Evolutionary conservation across 2,113 vertebrate species (phyloP).

Genomic region (Poicephalus meyeri): DNA sequence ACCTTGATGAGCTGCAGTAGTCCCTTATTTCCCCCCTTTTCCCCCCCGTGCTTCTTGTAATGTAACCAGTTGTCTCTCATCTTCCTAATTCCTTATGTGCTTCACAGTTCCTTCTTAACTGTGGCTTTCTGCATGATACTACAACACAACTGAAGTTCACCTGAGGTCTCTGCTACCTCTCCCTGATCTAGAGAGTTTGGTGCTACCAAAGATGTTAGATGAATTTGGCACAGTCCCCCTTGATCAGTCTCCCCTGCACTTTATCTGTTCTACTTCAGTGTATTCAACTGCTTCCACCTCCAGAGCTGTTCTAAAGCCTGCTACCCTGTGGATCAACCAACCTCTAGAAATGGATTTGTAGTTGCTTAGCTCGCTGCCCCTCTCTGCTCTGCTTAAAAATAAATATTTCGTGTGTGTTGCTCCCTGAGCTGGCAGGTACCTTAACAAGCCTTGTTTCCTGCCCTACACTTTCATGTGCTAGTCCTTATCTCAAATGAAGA

Average conservation of each 20-base stretch:
- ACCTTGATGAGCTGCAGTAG: not conserved
- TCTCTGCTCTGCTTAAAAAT: not conserved
- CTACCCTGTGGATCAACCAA: not conserved
- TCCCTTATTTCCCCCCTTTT: rapidly evolving
- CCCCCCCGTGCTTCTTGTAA: not conserved
- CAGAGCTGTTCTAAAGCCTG: not conserved
- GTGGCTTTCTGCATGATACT: not conserved
- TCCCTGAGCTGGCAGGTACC: not conserved
- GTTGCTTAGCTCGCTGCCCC: not conserved
- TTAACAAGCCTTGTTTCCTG: not conserved
- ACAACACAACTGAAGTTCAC: not conserved
- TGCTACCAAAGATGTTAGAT: not conserved
- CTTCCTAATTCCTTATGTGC: not conserved
- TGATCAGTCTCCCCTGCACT: not conserved
- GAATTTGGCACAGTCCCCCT: not conserved
- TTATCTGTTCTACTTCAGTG: not conserved
- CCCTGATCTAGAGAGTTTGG: not conserved
- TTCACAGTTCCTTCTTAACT: not conserved
- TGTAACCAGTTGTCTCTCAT: not conserved
- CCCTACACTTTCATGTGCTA: not conserved
- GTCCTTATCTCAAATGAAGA: not conserved
- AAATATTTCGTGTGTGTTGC: not conserved
- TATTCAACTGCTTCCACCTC: not conserved
- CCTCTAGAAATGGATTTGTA: not conserved
- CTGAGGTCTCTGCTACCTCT: not conserved